These are phyloP conservation scores for Brachionus sp. DNA, from an alignment of 1,140 invertebrate species.

Conservation along the genomic window DNA sequence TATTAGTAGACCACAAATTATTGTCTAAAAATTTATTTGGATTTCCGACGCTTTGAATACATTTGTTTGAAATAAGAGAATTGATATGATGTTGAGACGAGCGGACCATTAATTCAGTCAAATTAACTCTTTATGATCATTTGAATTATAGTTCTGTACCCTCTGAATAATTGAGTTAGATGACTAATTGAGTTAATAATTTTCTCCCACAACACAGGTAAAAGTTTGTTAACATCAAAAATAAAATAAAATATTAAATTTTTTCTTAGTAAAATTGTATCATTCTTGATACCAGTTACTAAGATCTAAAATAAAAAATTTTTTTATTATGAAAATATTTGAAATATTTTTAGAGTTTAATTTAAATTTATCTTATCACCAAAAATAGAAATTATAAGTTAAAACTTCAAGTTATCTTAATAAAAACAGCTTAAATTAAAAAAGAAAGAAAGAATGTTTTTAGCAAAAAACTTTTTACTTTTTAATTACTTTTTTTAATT, in stretches of 20 bases:
- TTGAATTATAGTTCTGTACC: background rate
- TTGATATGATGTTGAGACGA: conserved; percentile 25
- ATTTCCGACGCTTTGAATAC: background rate
- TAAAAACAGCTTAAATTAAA: too few species aligned
- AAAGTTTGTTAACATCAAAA: background rate
- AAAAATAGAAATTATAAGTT: too few species aligned
- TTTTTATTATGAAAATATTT: background rate
- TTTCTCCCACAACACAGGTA: background rate
- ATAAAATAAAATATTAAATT: background rate
- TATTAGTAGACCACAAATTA: background rate
- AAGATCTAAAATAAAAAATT: background rate
- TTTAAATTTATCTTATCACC: background rate
- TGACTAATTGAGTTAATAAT: background rate
- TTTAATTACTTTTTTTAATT: too few species aligned
- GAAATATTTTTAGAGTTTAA: background rate
- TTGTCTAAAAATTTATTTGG: conserved; percentile 7
- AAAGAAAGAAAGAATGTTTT: too few species aligned
- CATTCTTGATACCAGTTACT: background rate
- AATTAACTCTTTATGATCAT: background rate
- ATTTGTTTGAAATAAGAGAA: background rate
- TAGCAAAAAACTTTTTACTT: too few species aligned
- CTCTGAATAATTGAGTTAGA: background rate
- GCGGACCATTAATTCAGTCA: background rate
- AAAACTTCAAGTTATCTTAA: too few species aligned
- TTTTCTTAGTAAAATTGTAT: background rate